Evolutionary conservation across 2,888 invertebrate genomes (phyloP).

Genomic region (Ariolimax columbianus): DNA sequence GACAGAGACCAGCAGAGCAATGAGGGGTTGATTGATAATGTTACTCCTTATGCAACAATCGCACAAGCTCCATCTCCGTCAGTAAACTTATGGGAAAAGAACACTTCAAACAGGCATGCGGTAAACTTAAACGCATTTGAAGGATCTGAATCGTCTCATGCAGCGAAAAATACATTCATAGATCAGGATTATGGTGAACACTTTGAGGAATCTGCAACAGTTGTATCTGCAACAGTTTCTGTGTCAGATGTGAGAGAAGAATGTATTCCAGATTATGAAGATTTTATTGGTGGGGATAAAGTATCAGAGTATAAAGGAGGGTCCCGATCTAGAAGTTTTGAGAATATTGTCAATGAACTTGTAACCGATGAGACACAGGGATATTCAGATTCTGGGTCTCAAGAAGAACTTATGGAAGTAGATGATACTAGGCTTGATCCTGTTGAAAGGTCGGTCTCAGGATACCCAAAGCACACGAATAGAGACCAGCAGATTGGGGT

Average conservation of each 20-base stretch:
- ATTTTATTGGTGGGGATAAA: constrained; percentile 19
- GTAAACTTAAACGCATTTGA: background rate
- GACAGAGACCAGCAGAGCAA: background rate
- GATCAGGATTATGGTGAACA: background rate
- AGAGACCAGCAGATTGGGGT: background rate
- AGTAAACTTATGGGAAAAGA: background rate
- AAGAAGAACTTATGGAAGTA: constrained; percentile 1
- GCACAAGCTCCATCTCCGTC: background rate
- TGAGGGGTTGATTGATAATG: background rate
- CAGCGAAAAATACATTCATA: background rate
- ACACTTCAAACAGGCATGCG: background rate
- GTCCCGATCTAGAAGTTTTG: background rate
- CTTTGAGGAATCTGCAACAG: background rate
- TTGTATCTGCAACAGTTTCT: background rate
- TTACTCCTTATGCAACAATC: background rate
- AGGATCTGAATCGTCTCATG: background rate
- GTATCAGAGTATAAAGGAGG: background rate
- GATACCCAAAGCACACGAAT: background rate
- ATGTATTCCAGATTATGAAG: constrained; percentile 21
- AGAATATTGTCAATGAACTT: background rate
- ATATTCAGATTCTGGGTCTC: background rate
- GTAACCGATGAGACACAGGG: background rate
- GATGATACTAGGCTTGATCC: background rate
- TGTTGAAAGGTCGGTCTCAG: too few relatives aligned
- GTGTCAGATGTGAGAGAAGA: background rate